Conservation (phyloP, 2,113 vertebrate species). For the Oostethus manadensis region DNA sequence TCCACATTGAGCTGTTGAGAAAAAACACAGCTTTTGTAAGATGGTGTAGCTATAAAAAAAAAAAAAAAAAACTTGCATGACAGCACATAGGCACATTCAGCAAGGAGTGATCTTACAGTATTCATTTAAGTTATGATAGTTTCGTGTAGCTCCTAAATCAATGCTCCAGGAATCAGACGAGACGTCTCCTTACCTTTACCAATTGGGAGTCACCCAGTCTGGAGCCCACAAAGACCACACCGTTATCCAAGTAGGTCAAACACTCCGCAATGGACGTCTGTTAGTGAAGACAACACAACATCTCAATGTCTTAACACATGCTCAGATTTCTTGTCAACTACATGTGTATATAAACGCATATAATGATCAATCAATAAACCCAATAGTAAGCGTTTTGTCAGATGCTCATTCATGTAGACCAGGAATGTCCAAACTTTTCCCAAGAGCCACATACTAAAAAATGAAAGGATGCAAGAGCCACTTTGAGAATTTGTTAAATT, state of each 20-base stretch:
- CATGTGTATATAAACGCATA: not conserved
- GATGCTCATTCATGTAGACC: too few species aligned
- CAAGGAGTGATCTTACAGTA: not conserved
- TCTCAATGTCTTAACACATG: not conserved
- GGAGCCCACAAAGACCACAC: constrained; percentile 95
- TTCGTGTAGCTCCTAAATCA: too few species aligned
- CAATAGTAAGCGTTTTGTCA: too few species aligned
- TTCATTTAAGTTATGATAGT: not conserved
- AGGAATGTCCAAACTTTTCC: too few species aligned
- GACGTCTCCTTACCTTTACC: constrained; percentile 79
- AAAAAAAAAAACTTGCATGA: too few species aligned
- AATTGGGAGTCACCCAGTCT: constrained; percentile 95
- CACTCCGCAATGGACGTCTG: constrained; percentile 97
- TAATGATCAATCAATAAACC: too few species aligned
- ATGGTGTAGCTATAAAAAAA: too few species aligned
- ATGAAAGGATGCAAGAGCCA: too few species aligned
- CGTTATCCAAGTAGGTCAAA: constrained; percentile 94
- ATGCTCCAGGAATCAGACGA: not conserved
- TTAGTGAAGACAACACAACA: constrained; percentile 16
- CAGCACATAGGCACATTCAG: not conserved
- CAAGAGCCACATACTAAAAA: too few species aligned
- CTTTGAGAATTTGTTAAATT: too few species aligned
- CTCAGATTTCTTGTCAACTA: not conserved
- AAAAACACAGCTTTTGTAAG: not conserved
- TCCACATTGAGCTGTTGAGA: constrained; percentile 88